Evolutionary conservation across 2,888 invertebrate genomes (phyloP).

Genomic region (Cerastis rubricosa): DNA sequence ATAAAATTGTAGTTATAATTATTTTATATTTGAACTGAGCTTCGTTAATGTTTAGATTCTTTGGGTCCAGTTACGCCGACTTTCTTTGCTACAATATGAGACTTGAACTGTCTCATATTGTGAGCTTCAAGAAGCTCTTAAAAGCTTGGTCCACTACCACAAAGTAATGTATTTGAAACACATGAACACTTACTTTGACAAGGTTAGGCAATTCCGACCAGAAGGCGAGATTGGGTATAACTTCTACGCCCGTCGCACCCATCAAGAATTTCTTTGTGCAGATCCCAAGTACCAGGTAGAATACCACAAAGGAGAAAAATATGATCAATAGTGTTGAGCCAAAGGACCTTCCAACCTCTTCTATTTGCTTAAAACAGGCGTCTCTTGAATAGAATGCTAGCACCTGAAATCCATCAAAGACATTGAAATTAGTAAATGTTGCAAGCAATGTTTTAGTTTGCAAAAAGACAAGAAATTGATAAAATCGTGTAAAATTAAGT

Average conservation of each 20-base stretch:
- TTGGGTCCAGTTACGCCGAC: too few relatives aligned
- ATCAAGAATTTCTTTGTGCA: slow-evolving; percentile 92
- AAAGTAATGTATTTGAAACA: neutral
- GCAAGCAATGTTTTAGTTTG: neutral
- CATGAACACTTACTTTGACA: slow-evolving; percentile 90
- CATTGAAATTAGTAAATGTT: neutral
- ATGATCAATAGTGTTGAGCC: slow-evolving; percentile 92
- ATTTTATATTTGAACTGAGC: too few relatives aligned
- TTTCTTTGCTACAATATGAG: too few relatives aligned
- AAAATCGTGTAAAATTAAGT: neutral
- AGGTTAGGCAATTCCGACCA: slow-evolving; percentile 93
- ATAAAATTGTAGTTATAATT: too few relatives aligned
- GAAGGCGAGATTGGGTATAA: slow-evolving; percentile 94
- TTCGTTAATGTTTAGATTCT: too few relatives aligned
- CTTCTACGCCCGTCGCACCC: slow-evolving; percentile 93
- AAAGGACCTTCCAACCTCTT: slow-evolving; percentile 87
- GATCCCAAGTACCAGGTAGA: slow-evolving; percentile 93
- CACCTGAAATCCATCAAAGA: slow-evolving; percentile 80
- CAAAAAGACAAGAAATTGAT: neutral
- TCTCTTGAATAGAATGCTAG: slow-evolving; percentile 88
- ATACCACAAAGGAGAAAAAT: slow-evolving; percentile 89
- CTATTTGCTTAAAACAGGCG: slow-evolving; percentile 85
- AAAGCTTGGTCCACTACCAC: neutral
- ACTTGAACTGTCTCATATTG: too few relatives aligned
- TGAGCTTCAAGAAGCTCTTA: neutral